A percentile compares a stretch with the other conserved stretches of the same genome.
Evolutionary conservation across 2,113 vertebrate species (phyloP).

Genomic region (Dasyurus viverrinus): DNA sequence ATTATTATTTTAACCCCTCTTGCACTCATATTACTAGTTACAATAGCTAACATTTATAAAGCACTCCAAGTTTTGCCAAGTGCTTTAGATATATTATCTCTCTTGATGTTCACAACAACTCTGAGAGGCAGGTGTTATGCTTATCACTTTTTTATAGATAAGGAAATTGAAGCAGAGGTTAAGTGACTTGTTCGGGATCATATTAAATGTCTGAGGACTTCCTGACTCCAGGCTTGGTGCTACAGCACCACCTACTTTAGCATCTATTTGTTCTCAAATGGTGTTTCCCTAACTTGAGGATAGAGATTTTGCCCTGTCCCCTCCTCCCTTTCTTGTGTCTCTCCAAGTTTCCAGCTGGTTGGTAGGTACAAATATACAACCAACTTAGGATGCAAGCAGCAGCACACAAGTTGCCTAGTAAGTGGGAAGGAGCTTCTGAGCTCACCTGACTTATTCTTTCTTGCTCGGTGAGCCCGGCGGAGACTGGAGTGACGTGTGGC

Average conservation of each 20-base stretch:
- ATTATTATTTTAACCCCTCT: not conserved
- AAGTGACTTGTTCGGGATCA: not conserved
- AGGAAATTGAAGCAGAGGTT: not conserved
- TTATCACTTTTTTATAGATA: not conserved
- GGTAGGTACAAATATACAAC: not conserved
- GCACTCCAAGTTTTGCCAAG: not conserved
- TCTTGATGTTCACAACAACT: not conserved
- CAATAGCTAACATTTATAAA: not conserved
- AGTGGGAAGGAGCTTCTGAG: constrained; percentile 33
- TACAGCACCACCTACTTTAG: not conserved
- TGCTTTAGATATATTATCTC: not conserved
- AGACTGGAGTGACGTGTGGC: constrained; percentile 73
- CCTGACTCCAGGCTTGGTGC: not conserved
- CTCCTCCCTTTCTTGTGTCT: not conserved
- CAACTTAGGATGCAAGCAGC: not conserved
- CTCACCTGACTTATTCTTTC: constrained; percentile 83
- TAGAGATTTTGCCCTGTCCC: not conserved
- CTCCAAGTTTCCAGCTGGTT: not conserved
- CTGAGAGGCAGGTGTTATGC: not conserved
- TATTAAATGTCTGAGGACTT: not conserved
- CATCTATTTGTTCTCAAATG: not conserved
- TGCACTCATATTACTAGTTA: not conserved
- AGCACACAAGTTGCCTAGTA: not conserved
- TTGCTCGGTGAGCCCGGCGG: constrained; percentile 84
- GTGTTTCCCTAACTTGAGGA: not conserved